These are phyloP conservation scores for Xenotilapia flavipinnis DNA, from an alignment of 2,113 vertebrate genomes.

Conservation along the genomic window DNA sequence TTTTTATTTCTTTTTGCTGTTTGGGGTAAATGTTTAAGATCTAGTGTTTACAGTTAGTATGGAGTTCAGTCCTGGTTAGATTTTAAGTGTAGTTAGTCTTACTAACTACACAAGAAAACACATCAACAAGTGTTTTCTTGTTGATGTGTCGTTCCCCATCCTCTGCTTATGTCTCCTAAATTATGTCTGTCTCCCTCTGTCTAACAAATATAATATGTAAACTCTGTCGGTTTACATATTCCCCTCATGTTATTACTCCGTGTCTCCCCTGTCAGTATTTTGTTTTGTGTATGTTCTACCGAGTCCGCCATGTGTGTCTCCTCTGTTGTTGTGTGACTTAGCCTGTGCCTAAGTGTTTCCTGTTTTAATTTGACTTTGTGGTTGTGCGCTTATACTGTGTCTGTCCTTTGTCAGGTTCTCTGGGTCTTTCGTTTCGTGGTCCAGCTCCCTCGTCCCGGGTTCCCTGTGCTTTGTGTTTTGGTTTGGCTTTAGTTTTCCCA, in stretches of 20 bases:
- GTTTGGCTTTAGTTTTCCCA: neutral
- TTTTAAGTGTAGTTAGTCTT: neutral
- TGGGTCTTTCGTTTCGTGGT: too few relatives aligned
- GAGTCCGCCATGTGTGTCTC: neutral
- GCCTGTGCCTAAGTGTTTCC: neutral
- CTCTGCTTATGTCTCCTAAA: neutral
- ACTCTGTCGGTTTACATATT: neutral
- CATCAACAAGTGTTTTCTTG: neutral
- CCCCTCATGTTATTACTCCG: neutral
- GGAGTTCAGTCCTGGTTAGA: neutral
- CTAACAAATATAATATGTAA: neutral
- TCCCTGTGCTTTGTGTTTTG: rapidly evolving
- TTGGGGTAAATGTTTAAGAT: neutral
- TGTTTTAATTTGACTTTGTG: neutral
- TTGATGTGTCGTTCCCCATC: too few relatives aligned
- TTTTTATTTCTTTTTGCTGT: neutral
- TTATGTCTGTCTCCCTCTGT: neutral
- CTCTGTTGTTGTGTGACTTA: neutral
- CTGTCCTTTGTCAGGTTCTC: neutral
- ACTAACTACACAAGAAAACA: neutral
- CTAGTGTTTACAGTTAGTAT: neutral
- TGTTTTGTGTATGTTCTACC: neutral
- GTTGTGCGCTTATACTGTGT: neutral
- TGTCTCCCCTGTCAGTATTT: neutral
- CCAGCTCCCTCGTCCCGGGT: rapidly evolving